phyloP scores from a whole-genome alignment of 2,797 vertebrate species.

The Darevskia mixta region DNA sequence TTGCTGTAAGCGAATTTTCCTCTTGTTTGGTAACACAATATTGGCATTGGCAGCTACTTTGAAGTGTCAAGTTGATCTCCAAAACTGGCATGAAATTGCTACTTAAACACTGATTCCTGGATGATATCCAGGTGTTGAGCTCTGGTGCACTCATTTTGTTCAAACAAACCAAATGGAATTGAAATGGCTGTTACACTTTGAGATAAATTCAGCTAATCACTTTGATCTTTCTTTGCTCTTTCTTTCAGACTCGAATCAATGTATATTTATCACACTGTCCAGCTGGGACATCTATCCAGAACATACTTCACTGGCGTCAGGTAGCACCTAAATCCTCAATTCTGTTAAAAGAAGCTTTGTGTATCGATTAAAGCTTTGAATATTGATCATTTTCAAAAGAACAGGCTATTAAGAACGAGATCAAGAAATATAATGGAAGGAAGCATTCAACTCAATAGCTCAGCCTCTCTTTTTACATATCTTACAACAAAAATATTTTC shows the following conservation, averaged over 20 bases:
- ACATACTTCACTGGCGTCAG: constrained; percentile 68
- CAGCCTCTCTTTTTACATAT: no score
- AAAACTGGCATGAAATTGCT: background rate
- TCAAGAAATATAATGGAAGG: background rate
- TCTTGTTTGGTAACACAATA: background rate
- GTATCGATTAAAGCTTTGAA: background rate
- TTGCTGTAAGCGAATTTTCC: background rate
- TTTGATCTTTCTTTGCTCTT: background rate
- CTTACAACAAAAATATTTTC: no score
- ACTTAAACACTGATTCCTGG: background rate
- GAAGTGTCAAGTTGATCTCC: background rate
- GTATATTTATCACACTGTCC: constrained; percentile 74
- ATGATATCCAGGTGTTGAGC: background rate
- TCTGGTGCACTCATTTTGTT: background rate
- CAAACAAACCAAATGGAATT: background rate
- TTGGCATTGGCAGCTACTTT: background rate
- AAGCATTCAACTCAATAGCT: no score
- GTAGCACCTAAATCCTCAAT: background rate
- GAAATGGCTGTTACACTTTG: background rate
- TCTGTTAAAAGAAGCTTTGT: background rate
- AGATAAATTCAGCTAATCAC: background rate
- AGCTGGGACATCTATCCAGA: constrained; percentile 73
- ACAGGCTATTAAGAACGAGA: background rate
- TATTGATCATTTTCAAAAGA: no score
- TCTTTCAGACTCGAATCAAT: constrained; percentile 65